A percentile compares a stretch with the other conserved stretches of the same genome.
Conservation (phyloP, 2,113 vertebrate genomes). For the Prionailurus viverrinus region DNA sequence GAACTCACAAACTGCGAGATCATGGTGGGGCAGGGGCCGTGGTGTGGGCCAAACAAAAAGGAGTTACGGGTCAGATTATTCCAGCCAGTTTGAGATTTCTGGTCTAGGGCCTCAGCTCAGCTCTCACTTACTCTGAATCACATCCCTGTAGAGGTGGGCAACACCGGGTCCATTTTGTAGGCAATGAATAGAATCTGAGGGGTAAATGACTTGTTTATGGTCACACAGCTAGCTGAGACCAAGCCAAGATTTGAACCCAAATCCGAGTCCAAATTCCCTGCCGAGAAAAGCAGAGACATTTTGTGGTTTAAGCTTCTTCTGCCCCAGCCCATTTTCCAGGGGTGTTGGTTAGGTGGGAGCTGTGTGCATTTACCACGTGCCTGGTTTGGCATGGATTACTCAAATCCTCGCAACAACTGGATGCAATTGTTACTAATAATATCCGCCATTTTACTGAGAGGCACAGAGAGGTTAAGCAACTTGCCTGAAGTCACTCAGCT, state of each 20-base stretch:
- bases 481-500: not conserved
- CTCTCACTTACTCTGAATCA: not conserved
- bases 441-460: not conserved
- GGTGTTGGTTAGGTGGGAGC: not conserved
- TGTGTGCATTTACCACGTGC: not conserved
- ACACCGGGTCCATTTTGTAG: not conserved
- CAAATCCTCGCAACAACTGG: not conserved
- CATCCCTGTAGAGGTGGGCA: not conserved
- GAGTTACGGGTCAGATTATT: not conserved
- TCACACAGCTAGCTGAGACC: not conserved
- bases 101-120: not conserved
- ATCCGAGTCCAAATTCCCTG: slow-evolving; percentile 3
- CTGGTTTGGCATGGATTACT: not conserved
- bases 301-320: not conserved
- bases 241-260: not conserved
- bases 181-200: not conserved
- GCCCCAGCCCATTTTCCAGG: not conserved
- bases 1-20: no score
- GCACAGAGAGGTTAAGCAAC: slow-evolving; percentile 26
- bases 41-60: not conserved
- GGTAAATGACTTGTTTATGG: not conserved
- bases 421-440: not conserved
- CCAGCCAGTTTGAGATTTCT: not conserved
- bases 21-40: not conserved
- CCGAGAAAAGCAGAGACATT: no score